phyloP scores from a whole-genome alignment of 2,888 invertebrate genomes.

The Ophioninae sp. region DNA sequence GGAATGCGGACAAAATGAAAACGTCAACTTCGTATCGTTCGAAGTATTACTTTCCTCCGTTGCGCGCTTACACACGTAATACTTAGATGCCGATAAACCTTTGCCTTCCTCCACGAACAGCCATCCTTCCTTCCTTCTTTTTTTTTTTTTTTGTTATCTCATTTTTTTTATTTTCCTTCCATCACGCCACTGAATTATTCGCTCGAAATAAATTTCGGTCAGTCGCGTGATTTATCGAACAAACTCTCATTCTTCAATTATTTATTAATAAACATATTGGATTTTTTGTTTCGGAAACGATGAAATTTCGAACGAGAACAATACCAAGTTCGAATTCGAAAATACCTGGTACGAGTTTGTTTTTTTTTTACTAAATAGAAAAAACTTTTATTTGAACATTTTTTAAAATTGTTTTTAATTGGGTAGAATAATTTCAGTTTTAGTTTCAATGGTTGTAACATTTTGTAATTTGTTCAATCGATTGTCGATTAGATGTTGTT shows the following conservation, averaged over 20 bases:
- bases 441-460: no score
- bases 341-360: background rate
- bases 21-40: slow-evolving; percentile 39
- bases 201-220: background rate
- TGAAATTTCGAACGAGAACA: background rate
- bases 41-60: slow-evolving; percentile 36
- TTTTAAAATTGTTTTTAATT: background rate
- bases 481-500: no score
- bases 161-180: background rate
- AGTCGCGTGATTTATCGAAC: background rate
- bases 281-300: background rate
- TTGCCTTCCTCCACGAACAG: slow-evolving; percentile 12
- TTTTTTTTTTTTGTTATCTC: background rate
- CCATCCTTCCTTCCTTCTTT: background rate
- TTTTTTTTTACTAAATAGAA: no score
- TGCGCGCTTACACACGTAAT: slow-evolving; percentile 4
- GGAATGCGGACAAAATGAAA: slow-evolving; percentile 57
- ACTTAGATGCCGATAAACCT: slow-evolving; percentile 21
- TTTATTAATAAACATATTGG: background rate
- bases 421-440: no score
- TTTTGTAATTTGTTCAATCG: no score
- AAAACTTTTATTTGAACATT: background rate
- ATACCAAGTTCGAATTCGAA: background rate
- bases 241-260: background rate
- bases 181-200: background rate